Conservation (phyloP, 2,888 invertebrate genomes). For the Harpagoxenus sublaevis region DNA sequence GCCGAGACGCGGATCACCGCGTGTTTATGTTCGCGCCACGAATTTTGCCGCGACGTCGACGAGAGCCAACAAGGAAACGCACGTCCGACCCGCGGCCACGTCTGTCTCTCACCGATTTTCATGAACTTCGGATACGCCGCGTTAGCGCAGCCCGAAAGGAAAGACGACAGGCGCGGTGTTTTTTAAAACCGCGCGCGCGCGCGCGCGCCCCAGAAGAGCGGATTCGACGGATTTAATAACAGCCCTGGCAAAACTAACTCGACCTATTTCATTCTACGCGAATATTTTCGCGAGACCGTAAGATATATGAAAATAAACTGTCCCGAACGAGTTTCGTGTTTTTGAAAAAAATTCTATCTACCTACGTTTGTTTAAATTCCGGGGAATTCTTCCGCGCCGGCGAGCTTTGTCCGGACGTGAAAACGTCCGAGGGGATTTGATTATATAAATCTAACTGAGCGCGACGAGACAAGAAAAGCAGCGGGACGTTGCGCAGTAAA, state of each 20-base stretch:
- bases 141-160: slow-evolving; percentile 10
- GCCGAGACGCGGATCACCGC: slow-evolving; percentile 58
- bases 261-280: slow-evolving; percentile 33
- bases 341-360: background rate
- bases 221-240: slow-evolving; percentile 21
- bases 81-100: background rate
- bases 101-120: slow-evolving; percentile 28
- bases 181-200: slow-evolving; percentile 25
- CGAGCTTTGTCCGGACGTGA: background rate
- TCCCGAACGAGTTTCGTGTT: slow-evolving; percentile 31
- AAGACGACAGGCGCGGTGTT: slow-evolving; percentile 23
- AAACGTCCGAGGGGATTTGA: background rate
- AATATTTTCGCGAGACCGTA: slow-evolving; percentile 35
- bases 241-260: slow-evolving; percentile 34
- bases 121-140: slow-evolving; percentile 31
- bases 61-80: slow-evolving; percentile 37
- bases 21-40: slow-evolving; percentile 61
- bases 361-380: slow-evolving; percentile 21
- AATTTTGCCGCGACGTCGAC: slow-evolving; percentile 44
- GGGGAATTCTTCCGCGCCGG: background rate
- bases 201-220: slow-evolving; percentile 35
- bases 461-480: background rate
- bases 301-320: slow-evolving; percentile 10
- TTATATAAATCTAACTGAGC: background rate
- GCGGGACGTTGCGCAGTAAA: background rate